phyloP scores from a whole-genome alignment of 2,888 invertebrate species.

The Pseudanteris insignis region DNA sequence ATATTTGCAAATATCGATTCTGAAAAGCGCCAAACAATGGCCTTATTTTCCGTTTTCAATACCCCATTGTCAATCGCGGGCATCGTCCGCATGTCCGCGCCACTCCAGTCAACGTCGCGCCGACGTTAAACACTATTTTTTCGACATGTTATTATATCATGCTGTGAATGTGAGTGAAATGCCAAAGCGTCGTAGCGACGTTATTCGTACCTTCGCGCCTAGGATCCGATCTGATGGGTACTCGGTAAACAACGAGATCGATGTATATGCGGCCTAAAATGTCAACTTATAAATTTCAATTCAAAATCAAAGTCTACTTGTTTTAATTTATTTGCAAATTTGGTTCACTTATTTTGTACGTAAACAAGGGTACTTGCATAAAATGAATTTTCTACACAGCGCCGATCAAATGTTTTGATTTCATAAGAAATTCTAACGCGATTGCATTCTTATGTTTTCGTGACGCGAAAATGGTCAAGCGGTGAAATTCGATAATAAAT shows the following conservation, averaged over 20 bases:
- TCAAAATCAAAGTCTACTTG: too few relatives aligned
- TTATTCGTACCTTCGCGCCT: conserved; percentile 45
- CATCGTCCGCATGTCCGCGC: conserved; percentile 48
- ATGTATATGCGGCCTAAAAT: too few relatives aligned
- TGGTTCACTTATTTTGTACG: too few relatives aligned
- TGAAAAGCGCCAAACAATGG: conserved; percentile 66
- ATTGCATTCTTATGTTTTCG: too few relatives aligned
- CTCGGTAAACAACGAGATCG: too few relatives aligned
- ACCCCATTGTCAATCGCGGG: conserved; percentile 56
- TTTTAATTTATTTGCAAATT: too few relatives aligned
- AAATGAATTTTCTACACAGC: too few relatives aligned
- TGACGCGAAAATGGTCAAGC: conserved; percentile 2
- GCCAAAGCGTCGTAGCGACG: conserved; percentile 35
- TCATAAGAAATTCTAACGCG: too few relatives aligned
- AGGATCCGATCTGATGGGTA: too few relatives aligned
- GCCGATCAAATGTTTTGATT: too few relatives aligned
- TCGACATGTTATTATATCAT: conserved; percentile 45
- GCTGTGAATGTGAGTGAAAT: conserved; percentile 45
- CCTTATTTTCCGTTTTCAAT: conserved; percentile 66
- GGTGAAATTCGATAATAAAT: conserved; percentile 13
- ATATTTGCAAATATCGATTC: conserved; percentile 66
- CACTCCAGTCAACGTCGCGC: conserved; percentile 47
- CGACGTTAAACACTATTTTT: conserved; percentile 42
- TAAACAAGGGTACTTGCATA: too few relatives aligned
- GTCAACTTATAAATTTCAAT: too few relatives aligned